Evolutionary conservation across 2,113 vertebrate species (phyloP).

Genomic region (Antechinus flavipes): DNA sequence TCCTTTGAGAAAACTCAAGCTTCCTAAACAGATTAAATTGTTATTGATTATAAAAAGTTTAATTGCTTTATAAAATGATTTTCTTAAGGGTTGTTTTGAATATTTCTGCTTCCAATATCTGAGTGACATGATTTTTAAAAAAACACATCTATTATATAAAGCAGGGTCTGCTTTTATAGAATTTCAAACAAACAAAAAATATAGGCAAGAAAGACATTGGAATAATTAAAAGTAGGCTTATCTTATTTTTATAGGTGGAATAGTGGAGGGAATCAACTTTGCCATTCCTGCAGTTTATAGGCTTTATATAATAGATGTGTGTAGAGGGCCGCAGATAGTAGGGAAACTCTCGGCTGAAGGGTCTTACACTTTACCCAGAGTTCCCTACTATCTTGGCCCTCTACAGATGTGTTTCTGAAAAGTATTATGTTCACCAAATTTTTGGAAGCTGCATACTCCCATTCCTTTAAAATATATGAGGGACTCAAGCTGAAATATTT

Average conservation of each 20-base stretch:
- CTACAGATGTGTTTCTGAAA: neutral
- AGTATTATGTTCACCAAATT: neutral
- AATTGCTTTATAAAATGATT: neutral
- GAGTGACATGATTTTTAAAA: neutral
- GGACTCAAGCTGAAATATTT: neutral
- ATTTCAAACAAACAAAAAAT: neutral
- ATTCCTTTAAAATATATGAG: neutral
- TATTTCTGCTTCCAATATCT: neutral
- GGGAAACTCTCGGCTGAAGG: too few species aligned
- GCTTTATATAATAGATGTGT: neutral
- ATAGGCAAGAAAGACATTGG: neutral
- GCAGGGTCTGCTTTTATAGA: neutral
- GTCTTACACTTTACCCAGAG: too few species aligned
- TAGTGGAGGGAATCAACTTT: neutral
- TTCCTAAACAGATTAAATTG: neutral
- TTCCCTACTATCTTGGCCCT: too few species aligned
- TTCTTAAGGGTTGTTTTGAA: neutral
- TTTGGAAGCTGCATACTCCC: neutral
- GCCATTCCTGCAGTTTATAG: neutral
- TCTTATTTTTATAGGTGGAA: neutral
- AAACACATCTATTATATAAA: neutral
- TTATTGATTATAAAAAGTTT: neutral
- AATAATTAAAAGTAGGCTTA: neutral
- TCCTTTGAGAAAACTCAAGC: neutral
- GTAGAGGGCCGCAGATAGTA: too few species aligned